These are phyloP conservation scores for Digitonthophagus gazella DNA, from an alignment of 2,888 invertebrate genomes.

Conservation along the genomic window DNA sequence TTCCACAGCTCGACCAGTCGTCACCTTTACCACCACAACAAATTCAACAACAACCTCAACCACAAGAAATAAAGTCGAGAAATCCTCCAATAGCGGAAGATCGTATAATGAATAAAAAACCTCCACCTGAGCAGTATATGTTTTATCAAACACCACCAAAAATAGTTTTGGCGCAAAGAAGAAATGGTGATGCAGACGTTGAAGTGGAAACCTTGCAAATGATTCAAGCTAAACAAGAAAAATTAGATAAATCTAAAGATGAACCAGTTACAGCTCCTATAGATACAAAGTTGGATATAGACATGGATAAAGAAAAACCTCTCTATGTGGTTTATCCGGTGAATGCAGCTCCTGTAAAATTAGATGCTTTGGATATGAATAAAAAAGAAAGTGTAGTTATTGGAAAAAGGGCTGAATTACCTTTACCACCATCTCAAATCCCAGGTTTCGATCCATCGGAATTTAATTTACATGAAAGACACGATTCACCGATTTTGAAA, in stretches of 20 bases:
- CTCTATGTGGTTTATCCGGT: constrained; percentile 61
- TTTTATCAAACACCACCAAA: constrained; percentile 50
- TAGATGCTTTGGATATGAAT: constrained; percentile 48
- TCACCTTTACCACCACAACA: constrained; percentile 27
- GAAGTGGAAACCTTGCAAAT: constrained; percentile 67
- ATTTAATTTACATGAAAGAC: constrained; percentile 38
- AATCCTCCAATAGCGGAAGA: constrained; percentile 24
- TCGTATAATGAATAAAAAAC: constrained; percentile 35
- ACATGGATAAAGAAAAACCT: constrained; percentile 46
- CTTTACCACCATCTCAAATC: constrained; percentile 45
- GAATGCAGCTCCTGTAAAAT: constrained; percentile 54
- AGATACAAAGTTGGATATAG: constrained; percentile 37
- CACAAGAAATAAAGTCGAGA: constrained; percentile 29
- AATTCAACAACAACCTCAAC: constrained; percentile 24
- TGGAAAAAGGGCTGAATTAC: constrained; percentile 56
- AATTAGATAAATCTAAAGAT: constrained; percentile 44
- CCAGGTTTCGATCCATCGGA: constrained; percentile 39
- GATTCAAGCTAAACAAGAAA: constrained; percentile 59
- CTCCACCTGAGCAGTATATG: constrained; percentile 39
- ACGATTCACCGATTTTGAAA: constrained; percentile 50
- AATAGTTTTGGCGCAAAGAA: constrained; percentile 50
- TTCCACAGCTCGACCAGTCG: constrained; percentile 47
- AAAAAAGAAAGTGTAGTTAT: constrained; percentile 57
- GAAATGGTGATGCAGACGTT: constrained; percentile 51
- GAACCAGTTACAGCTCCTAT: constrained; percentile 43